A percentile compares a stretch with the other conserved stretches of the same genome.
Evolutionary conservation across 2,113 vertebrate genomes (phyloP).

Genomic region (Aldabrachelys gigantea): DNA sequence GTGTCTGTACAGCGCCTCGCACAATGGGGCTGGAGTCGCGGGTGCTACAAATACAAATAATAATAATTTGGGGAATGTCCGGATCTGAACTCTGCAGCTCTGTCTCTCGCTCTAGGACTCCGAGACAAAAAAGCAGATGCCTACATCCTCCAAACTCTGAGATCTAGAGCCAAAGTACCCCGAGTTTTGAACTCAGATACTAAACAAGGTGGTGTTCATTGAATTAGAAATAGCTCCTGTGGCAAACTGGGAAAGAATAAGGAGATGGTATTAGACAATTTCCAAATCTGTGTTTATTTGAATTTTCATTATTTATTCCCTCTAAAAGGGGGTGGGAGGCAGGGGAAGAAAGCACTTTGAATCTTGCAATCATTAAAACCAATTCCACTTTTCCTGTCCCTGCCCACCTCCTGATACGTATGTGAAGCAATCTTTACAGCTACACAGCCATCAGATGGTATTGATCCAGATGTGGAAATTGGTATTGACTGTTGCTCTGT

Average conservation of each 20-base stretch:
- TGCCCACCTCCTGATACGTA: slow-evolving; percentile 72
- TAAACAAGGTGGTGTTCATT: slow-evolving; percentile 29
- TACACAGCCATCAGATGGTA: slow-evolving; percentile 80
- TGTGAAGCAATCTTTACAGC: slow-evolving; percentile 80
- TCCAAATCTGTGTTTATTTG: slow-evolving; percentile 32
- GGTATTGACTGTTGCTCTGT: slow-evolving; percentile 83
- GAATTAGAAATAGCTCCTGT: slow-evolving; percentile 61
- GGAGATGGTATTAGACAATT: neutral
- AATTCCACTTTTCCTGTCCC: slow-evolving; percentile 75
- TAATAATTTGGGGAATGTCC: neutral
- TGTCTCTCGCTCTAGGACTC: neutral
- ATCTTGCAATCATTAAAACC: slow-evolving; percentile 81
- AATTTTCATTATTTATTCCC: slow-evolving; percentile 70
- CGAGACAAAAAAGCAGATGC: neutral
- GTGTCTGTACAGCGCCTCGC: neutral
- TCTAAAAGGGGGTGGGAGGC: slow-evolving; percentile 47
- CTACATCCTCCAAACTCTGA: slow-evolving; percentile 25
- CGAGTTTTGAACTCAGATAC: neutral
- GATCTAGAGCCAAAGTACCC: slow-evolving; percentile 33
- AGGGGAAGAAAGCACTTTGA: slow-evolving; percentile 68
- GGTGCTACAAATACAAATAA: neutral
- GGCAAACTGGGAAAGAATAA: slow-evolving; percentile 61
- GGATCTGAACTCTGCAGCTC: rapidly evolving
- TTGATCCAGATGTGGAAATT: slow-evolving; percentile 84
- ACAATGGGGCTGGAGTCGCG: neutral